Percentiles rank a stretch among this genome's conserved stretches.
Conservation (phyloP, 1,140 invertebrate genomes). For the Megalopta genalis region DNA sequence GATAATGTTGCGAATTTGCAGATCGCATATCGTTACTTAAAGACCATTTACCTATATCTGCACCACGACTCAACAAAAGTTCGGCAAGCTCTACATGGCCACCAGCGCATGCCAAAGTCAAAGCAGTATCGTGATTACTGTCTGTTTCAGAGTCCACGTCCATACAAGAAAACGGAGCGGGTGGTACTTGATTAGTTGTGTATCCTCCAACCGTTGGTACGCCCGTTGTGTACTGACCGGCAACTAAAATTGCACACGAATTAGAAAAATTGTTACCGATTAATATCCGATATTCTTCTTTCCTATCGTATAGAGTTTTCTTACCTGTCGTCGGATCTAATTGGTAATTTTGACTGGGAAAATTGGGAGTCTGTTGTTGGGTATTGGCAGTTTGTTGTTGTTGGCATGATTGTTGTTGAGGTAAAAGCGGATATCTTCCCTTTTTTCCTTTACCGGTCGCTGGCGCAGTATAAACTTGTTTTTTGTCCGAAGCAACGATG, state of each 20-base stretch:
- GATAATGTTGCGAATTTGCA: not conserved
- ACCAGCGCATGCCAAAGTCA: conserved; percentile 97
- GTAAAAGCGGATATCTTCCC: conserved; percentile 76
- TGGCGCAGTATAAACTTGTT: conserved; percentile 75
- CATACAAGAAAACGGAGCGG: conserved; percentile 84
- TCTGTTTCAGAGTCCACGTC: conserved; percentile 98
- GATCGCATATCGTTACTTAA: not conserved
- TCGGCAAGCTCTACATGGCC: conserved; percentile 97
- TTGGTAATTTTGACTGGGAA: conserved; percentile 76
- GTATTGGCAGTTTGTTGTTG: conserved; percentile 68
- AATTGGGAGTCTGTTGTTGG: conserved; percentile 75
- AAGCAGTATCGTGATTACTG: conserved; percentile 98
- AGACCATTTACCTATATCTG: conserved; percentile 87
- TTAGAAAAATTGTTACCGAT: conserved; percentile 56
- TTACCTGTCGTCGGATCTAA: conserved; percentile 79
- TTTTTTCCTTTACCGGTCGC: conserved; percentile 75
- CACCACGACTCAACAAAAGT: conserved; percentile 92
- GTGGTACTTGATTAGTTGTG: conserved; percentile 76
- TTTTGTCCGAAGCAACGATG: conserved; percentile 69
- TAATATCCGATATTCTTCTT: no score
- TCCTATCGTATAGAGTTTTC: no score
- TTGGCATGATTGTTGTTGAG: conserved; percentile 73
- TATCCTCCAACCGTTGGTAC: conserved; percentile 65
- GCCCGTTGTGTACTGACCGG: conserved; percentile 71
- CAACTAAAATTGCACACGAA: conserved; percentile 46